Conservation (phyloP, 1,140 invertebrate species). For the Thrips palmi region DNA sequence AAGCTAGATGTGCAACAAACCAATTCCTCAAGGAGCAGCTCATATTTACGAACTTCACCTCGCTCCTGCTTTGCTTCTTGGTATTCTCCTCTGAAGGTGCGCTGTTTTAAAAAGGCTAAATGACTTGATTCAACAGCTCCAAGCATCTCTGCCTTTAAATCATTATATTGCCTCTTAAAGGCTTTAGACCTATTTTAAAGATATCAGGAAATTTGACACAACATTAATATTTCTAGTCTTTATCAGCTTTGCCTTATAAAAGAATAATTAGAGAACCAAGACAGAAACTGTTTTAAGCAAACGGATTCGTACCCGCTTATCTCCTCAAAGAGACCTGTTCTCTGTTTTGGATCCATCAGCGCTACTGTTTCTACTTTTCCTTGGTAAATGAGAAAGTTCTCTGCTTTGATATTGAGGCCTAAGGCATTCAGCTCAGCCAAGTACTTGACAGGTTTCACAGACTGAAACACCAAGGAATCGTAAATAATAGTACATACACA, state of each 20-base stretch:
- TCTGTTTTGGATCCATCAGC: constrained; percentile 99
- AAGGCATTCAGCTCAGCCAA: constrained; percentile 76
- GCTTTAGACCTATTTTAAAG: constrained; percentile 63
- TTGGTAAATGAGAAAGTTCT: constrained; percentile 99
- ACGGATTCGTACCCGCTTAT: constrained; percentile 74
- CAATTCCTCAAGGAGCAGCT: constrained; percentile 82
- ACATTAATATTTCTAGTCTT: not conserved
- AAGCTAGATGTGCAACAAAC: constrained; percentile 28
- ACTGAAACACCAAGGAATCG: constrained; percentile 31
- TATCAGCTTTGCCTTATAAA: constrained; percentile 6
- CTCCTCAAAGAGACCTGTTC: constrained; percentile 95
- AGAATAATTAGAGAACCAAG: not conserved
- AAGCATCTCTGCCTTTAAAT: constrained; percentile 80
- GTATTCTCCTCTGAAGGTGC: constrained; percentile 90
- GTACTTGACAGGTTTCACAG: constrained; percentile 72
- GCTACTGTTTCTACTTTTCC: constrained; percentile 98
- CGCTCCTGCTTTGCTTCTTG: constrained; percentile 98
- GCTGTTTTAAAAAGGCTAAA: constrained; percentile 96
- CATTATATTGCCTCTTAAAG: constrained; percentile 89
- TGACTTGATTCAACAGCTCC: constrained; percentile 97
- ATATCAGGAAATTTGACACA: constrained; percentile 3
- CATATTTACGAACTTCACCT: constrained; percentile 96
- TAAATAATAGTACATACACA: not conserved
- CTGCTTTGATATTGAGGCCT: constrained; percentile 97
- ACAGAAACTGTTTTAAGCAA: no score